A percentile compares a stretch with the other conserved stretches of the same genome.
Conservation (phyloP, 2,113 vertebrate genomes). For the Maccullochella peelii region DNA sequence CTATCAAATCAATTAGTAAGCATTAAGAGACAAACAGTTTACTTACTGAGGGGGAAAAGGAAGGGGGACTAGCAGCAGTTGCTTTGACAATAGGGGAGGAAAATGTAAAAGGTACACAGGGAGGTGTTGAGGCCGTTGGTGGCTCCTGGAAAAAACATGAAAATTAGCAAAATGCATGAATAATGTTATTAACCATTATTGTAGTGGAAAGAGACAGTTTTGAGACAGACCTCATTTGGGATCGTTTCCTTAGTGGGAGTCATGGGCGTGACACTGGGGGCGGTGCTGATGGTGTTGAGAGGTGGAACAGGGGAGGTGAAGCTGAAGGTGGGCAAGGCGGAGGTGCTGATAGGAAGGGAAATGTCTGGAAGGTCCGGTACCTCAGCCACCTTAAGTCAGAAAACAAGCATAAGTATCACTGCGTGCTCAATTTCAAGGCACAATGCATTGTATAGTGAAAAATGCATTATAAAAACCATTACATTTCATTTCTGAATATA, state of each 20-base stretch:
- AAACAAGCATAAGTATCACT: neutral
- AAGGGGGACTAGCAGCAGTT: slow-evolving; percentile 89
- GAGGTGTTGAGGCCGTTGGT: slow-evolving; percentile 65
- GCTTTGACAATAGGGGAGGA: slow-evolving; percentile 97
- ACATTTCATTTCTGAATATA: neutral
- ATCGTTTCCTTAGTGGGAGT: slow-evolving; percentile 59
- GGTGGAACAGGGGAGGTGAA: slow-evolving; percentile 84
- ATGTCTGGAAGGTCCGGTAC: slow-evolving; percentile 88
- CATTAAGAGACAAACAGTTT: neutral
- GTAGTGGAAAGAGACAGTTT: too few relatives aligned
- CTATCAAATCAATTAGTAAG: neutral
- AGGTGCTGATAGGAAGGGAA: slow-evolving; percentile 89
- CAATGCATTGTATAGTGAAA: neutral
- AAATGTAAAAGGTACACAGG: slow-evolving; percentile 91
- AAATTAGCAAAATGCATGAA: neutral
- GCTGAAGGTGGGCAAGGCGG: slow-evolving; percentile 90
- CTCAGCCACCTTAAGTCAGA: slow-evolving; percentile 81
- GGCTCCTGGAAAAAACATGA: slow-evolving; percentile 62
- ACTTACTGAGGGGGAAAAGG: slow-evolving; percentile 92
- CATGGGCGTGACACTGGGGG: slow-evolving; percentile 66
- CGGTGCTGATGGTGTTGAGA: slow-evolving; percentile 67
- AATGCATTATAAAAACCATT: neutral
- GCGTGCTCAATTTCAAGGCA: neutral
- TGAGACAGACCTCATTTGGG: slow-evolving; percentile 71
- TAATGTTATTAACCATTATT: neutral